Conservation (phyloP, 2,113 vertebrate genomes). For the Pomatostomus ruficeps region DNA sequence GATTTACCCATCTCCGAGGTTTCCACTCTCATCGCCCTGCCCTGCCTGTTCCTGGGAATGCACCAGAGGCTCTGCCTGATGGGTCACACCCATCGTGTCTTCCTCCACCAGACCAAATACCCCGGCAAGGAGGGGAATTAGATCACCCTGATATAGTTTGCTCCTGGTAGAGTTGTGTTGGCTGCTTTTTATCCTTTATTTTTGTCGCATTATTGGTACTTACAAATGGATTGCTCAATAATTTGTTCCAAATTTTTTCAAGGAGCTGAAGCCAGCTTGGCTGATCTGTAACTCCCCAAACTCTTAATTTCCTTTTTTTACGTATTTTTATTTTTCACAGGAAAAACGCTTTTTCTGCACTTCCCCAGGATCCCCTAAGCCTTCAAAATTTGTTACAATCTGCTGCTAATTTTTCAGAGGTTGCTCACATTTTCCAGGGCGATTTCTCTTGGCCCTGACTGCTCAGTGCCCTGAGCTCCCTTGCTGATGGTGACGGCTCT, state of each 20-base stretch:
- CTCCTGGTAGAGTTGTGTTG: neutral
- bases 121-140: neutral
- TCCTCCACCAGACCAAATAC: neutral
- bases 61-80: neutral
- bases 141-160: neutral
- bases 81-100: neutral
- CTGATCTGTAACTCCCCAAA: neutral
- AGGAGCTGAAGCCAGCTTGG: neutral
- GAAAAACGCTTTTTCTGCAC: neutral
- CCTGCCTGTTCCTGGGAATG: neutral
- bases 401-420: neutral
- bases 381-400: neutral
- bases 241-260: neutral
- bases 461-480: neutral
- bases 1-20: neutral
- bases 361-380: neutral
- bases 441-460: neutral
- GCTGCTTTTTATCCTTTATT: neutral
- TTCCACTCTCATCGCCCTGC: neutral
- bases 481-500: fast-evolving
- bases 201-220: neutral
- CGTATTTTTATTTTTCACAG: neutral
- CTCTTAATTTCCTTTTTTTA: neutral
- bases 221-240: neutral
- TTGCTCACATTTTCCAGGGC: neutral